Percentiles rank a stretch among this genome's conserved stretches.
Evolutionary conservation across 1,140 invertebrate genomes (phyloP).

Genomic region (Bursaphelenchus mucronatus): DNA sequence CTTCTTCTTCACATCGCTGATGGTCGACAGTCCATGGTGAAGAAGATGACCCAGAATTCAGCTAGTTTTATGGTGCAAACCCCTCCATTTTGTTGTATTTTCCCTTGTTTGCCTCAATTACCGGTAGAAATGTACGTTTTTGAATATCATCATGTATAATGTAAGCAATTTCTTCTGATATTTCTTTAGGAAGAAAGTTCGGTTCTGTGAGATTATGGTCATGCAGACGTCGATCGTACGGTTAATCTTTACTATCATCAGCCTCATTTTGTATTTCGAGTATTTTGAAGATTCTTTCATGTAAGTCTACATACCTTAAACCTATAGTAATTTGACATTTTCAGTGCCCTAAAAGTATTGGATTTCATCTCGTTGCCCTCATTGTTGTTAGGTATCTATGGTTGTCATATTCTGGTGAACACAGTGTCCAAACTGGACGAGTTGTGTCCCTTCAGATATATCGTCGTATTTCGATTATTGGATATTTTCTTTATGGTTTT

Average conservation of each 20-base stretch:
- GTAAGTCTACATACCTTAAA: constrained; percentile 21
- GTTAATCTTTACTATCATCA: constrained; percentile 45
- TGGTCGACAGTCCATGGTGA: constrained; percentile 45
- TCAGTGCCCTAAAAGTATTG: constrained; percentile 47
- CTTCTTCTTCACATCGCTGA: constrained; percentile 53
- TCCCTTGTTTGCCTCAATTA: constrained; percentile 55
- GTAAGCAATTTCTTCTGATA: constrained; percentile 9
- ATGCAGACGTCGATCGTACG: constrained; percentile 51
- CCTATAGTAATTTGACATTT: background rate
- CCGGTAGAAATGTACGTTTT: constrained; percentile 41
- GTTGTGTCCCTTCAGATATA: constrained; percentile 44
- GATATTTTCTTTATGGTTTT: constrained; percentile 55
- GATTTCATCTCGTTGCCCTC: constrained; percentile 55
- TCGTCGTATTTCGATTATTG: constrained; percentile 50
- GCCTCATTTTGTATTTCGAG: constrained; percentile 54
- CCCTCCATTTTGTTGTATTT: constrained; percentile 55
- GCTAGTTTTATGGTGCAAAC: constrained; percentile 44
- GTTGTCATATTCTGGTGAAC: constrained; percentile 56
- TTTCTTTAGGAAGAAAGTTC: constrained; percentile 41
- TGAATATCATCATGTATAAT: constrained; percentile 5
- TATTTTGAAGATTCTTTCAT: constrained; percentile 41
- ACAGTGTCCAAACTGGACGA: constrained; percentile 55
- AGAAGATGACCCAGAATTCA: constrained; percentile 43
- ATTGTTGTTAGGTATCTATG: constrained; percentile 51
- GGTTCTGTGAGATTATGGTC: constrained; percentile 53